Evolutionary conservation across 2,888 invertebrate genomes (phyloP).

Genomic region (Orthonevra nobilis): DNA sequence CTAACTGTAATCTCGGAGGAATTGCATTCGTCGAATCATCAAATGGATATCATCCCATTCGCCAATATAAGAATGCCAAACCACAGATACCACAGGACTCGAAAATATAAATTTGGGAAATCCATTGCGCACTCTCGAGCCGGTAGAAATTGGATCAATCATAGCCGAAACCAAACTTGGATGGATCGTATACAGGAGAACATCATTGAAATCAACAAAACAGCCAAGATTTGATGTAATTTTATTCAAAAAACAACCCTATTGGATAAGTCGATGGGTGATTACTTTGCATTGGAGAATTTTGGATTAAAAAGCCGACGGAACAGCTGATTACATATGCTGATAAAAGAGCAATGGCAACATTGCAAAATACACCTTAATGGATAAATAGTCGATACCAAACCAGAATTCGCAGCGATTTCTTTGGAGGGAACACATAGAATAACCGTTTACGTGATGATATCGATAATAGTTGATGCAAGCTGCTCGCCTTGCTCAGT

Average conservation of each 20-base stretch:
- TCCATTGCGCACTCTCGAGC: neutral
- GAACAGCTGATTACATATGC: constrained; percentile 36
- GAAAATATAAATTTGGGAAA: constrained; percentile 15
- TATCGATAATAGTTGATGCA: constrained; percentile 66
- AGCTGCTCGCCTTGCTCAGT: constrained; percentile 57
- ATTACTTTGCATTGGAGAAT: constrained; percentile 52
- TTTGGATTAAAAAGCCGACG: constrained; percentile 28
- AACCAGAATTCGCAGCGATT: constrained; percentile 36
- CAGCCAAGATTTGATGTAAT: neutral
- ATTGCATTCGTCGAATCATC: constrained; percentile 7
- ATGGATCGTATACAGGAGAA: neutral
- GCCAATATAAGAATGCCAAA: constrained; percentile 12
- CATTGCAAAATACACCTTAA: constrained; percentile 30
- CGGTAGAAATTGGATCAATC: neutral
- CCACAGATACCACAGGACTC: too few relatives aligned
- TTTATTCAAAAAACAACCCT: constrained; percentile 4
- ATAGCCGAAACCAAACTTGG: constrained; percentile 17
- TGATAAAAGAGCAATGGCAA: constrained; percentile 27
- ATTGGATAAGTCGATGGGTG: constrained; percentile 34
- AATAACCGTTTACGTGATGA: constrained; percentile 50
- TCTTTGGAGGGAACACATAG: constrained; percentile 44
- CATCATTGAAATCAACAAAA: neutral
- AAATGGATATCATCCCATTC: neutral
- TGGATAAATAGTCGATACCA: constrained; percentile 36
- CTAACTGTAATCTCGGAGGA: constrained; percentile 40